Percentiles rank a stretch among this genome's conserved stretches.
Evolutionary conservation across 2,888 invertebrate genomes (phyloP).

Genomic region (Zaprionus obscuricornis): DNA sequence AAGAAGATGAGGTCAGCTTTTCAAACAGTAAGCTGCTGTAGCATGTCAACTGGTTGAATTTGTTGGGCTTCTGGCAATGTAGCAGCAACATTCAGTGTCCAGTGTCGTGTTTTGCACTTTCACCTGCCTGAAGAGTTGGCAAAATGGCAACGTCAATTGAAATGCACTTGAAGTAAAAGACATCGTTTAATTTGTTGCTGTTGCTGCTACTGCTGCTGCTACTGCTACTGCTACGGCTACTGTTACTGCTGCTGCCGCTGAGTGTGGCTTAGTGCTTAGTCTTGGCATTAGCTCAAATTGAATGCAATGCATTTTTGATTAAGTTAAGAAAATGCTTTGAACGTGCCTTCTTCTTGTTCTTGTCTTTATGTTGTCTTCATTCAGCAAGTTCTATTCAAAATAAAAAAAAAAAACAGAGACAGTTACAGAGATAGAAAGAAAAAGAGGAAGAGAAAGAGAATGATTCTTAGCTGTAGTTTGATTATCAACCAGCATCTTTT

Average conservation of each 20-base stretch:
- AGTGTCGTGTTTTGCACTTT: conserved; percentile 18
- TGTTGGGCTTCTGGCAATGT: conserved; percentile 63
- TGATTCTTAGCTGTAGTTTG: no score
- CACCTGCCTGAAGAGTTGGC: conserved; percentile 11
- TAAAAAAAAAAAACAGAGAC: no score
- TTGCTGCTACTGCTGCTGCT: no score
- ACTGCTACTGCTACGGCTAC: background rate
- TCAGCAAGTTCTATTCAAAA: no score
- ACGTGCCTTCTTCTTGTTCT: conserved; percentile 10
- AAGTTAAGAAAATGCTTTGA: conserved; percentile 30
- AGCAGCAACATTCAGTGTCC: background rate
- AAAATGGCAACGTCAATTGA: conserved; percentile 31
- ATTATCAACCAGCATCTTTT: no score
- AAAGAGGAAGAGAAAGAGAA: no score
- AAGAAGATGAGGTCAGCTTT: conserved; percentile 27
- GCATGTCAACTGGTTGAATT: conserved; percentile 56
- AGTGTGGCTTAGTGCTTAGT: conserved; percentile 59
- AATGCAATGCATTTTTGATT: conserved; percentile 65
- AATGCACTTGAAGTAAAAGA: conserved; percentile 42
- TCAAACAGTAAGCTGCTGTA: conserved; percentile 56
- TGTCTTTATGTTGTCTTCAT: conserved; percentile 12
- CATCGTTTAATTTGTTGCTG: conserved; percentile 50
- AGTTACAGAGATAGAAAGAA: no score
- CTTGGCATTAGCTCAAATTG: conserved; percentile 46
- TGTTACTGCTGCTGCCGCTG: background rate